Percentiles rank a stretch among this genome's conserved stretches.
Conservation (phyloP, 1,140 invertebrate species). For the Pararge aegeria region DNA sequence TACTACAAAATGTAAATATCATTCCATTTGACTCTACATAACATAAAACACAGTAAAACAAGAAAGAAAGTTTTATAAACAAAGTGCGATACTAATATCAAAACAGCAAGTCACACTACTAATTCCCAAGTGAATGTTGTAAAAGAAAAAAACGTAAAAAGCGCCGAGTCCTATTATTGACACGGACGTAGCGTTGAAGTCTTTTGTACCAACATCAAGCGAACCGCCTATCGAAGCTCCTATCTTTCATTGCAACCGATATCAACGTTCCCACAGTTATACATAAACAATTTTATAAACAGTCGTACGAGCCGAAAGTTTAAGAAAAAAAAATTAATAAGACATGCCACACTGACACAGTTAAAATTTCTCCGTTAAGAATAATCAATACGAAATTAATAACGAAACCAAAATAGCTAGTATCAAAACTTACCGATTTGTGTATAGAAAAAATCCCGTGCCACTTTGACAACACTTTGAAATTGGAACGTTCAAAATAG, state of each 20-base stretch:
- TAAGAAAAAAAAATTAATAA: conserved; percentile 32
- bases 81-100: conserved; percentile 27
- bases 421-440: conserved; percentile 47
- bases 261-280: conserved; percentile 24
- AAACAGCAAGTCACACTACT: conserved; percentile 47
- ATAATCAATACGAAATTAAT: conserved; percentile 24
- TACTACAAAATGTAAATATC: background rate
- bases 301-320: conserved; percentile 24
- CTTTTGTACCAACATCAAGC: conserved; percentile 59
- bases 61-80: conserved; percentile 4
- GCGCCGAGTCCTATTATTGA: conserved; percentile 39
- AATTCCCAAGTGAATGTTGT: conserved; percentile 42
- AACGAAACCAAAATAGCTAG: background rate
- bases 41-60: background rate
- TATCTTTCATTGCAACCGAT: conserved; percentile 41
- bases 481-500: conserved; percentile 64
- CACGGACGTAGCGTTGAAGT: conserved; percentile 61
- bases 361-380: conserved; percentile 44
- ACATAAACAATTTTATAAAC: conserved; percentile 26
- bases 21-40: background rate
- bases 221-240: conserved; percentile 39
- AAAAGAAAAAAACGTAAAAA: conserved; percentile 51
- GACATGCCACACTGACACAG: conserved; percentile 46
- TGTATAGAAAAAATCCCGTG: conserved; percentile 46
- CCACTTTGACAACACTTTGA: conserved; percentile 53